Evolutionary conservation across 2,888 invertebrate species (phyloP).

Genomic region (Oegoconia quadripuncta): DNA sequence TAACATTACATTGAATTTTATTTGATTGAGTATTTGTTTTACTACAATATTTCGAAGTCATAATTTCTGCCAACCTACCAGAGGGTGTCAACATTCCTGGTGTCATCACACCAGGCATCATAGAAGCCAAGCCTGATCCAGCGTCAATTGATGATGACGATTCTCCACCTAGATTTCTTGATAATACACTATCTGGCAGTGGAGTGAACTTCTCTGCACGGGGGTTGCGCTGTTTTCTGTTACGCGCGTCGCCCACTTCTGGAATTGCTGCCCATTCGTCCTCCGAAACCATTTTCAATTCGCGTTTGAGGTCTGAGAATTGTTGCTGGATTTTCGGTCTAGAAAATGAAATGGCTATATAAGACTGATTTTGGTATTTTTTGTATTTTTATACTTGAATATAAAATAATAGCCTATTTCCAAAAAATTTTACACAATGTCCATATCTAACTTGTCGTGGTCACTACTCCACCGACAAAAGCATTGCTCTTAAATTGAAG

Average conservation of each 20-base stretch:
- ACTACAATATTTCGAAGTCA: background rate
- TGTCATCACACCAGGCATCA: conserved; percentile 91
- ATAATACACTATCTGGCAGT: conserved; percentile 96
- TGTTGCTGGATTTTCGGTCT: conserved; percentile 99
- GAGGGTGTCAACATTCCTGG: conserved; percentile 93
- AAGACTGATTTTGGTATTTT: conserved; percentile 14
- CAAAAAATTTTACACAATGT: too few species aligned
- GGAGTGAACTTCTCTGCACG: conserved; percentile 98
- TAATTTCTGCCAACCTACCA: conserved; percentile 65
- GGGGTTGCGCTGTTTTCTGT: conserved; percentile 96
- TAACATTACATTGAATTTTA: background rate
- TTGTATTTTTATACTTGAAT: background rate
- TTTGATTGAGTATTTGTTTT: background rate
- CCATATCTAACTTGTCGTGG: too few species aligned
- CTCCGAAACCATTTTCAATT: conserved; percentile 88
- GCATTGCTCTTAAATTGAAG: too few species aligned
- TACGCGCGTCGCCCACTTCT: conserved; percentile 99
- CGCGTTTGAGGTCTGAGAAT: conserved; percentile 97
- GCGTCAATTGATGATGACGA: conserved; percentile 89
- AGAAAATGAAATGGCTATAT: conserved; percentile 4
- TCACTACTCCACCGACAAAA: too few species aligned
- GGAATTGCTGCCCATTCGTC: conserved; percentile 99
- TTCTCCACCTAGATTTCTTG: conserved; percentile 91
- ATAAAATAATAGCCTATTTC: too few species aligned
- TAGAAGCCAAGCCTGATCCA: conserved; percentile 90